phyloP scores from a whole-genome alignment of 1,140 invertebrate species.

The Trichoplusia ni region DNA sequence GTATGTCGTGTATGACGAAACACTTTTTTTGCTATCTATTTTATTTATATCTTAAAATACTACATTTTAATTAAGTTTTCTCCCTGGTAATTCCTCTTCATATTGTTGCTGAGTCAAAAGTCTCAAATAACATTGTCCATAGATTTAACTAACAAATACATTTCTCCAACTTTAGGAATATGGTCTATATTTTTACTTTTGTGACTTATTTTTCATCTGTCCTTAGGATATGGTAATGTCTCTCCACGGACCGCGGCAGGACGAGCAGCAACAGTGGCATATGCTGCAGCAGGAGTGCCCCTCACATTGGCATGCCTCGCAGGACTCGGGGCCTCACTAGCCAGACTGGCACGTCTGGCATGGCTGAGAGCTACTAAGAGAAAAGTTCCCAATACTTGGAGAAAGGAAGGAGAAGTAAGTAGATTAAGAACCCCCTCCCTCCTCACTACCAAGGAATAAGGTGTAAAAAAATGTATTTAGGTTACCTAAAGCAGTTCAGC shows the following conservation, averaged over 20 bases:
- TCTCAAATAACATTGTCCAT: too few relatives aligned
- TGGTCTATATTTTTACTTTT: neutral
- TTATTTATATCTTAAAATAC: too few relatives aligned
- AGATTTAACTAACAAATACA: too few relatives aligned
- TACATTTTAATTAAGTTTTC: too few relatives aligned
- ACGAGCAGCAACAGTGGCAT: conserved; percentile 92
- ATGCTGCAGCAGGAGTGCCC: conserved; percentile 91
- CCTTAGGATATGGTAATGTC: conserved; percentile 75
- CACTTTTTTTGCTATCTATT: neutral
- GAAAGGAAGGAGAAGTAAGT: conserved; percentile 68
- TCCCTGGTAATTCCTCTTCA: too few relatives aligned
- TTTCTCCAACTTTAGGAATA: too few relatives aligned
- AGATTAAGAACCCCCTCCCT: too few relatives aligned
- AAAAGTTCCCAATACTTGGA: conserved; percentile 71
- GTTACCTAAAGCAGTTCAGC: too few relatives aligned
- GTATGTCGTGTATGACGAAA: too few relatives aligned
- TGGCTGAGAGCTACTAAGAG: conserved; percentile 85
- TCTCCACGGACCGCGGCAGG: conserved; percentile 82
- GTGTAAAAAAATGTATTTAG: too few relatives aligned
- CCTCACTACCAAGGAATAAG: too few relatives aligned
- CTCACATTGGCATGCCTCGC: conserved; percentile 93
- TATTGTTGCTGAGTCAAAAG: too few relatives aligned
- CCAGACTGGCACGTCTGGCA: conserved; percentile 86
- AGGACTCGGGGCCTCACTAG: conserved; percentile 91
- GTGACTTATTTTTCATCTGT: neutral